Evolutionary conservation across 2,113 vertebrate genomes (phyloP).

Genomic region (Ahaetulla prasina): DNA sequence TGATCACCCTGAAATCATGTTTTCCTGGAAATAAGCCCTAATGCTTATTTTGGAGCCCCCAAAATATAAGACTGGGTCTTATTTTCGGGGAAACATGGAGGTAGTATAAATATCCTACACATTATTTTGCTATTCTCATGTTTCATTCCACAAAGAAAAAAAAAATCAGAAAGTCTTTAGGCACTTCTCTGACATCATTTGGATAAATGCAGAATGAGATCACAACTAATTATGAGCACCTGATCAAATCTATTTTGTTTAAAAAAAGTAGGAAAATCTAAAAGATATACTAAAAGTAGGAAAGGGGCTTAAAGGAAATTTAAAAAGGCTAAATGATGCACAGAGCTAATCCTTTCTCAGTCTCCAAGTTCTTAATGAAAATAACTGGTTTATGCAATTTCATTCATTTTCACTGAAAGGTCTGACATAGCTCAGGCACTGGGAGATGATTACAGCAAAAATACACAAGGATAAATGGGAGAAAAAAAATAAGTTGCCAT

Average conservation of each 20-base stretch:
- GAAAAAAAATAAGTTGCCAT: neutral
- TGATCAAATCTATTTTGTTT: conserved; percentile 12
- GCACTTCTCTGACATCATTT: neutral
- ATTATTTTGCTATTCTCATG: neutral
- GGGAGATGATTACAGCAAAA: neutral
- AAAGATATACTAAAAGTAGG: conserved; percentile 32
- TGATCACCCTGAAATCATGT: too few species aligned
- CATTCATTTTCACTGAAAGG: neutral
- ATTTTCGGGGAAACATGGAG: too few species aligned
- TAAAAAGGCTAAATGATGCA: conserved; percentile 37
- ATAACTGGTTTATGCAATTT: neutral
- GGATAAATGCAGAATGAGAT: conserved; percentile 26
- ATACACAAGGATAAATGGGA: neutral
- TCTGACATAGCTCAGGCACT: neutral
- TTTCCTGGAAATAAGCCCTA: too few species aligned
- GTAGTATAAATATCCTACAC: neutral
- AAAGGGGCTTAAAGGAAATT: conserved; percentile 28
- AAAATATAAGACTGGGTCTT: too few species aligned
- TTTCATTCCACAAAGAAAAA: neutral
- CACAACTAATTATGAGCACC: conserved; percentile 33
- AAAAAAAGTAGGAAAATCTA: conserved; percentile 16
- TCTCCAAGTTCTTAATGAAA: conserved; percentile 19
- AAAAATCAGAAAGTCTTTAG: neutral
- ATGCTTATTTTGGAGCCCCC: too few species aligned
- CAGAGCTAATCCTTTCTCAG: conserved; percentile 34